Percentiles rank a stretch among this genome's conserved stretches.
These are phyloP conservation scores for Alethe castanea DNA, from an alignment of 2,113 vertebrate species.

Conservation along the genomic window DNA sequence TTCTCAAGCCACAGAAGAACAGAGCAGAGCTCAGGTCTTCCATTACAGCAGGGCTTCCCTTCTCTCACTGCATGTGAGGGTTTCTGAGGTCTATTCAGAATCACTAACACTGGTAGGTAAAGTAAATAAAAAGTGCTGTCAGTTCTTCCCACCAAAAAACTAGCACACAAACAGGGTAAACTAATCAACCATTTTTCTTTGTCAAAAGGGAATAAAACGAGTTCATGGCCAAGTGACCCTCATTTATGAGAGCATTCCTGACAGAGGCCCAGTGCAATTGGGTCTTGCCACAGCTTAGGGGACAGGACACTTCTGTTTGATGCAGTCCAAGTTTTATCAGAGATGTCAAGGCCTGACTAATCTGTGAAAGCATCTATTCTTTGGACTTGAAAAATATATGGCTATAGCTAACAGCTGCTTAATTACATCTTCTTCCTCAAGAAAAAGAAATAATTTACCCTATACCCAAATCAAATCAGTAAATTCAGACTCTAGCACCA, in stretches of 20 bases:
- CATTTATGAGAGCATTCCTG: background rate
- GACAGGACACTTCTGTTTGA: background rate
- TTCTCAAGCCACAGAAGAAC: background rate
- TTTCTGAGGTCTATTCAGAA: background rate
- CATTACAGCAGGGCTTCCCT: background rate
- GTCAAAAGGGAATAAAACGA: background rate
- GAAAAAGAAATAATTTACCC: background rate
- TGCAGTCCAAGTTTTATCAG: background rate
- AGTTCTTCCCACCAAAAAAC: background rate
- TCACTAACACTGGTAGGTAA: background rate
- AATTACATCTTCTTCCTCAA: background rate
- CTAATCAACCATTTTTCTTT: background rate
- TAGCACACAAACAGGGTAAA: background rate
- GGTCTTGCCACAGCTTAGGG: background rate
- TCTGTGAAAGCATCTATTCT: background rate
- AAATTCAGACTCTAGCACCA: background rate
- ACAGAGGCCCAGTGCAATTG: background rate
- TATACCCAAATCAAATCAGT: background rate
- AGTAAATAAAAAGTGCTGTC: background rate
- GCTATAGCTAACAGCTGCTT: background rate
- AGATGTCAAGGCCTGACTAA: background rate
- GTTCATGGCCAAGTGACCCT: background rate
- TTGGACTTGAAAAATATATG: background rate
- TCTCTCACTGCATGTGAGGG: background rate
- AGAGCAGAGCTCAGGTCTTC: background rate